These are phyloP conservation scores for Parauchenoglanis punctatus DNA, from an alignment of 2,797 vertebrate genomes.

Conservation along the genomic window DNA sequence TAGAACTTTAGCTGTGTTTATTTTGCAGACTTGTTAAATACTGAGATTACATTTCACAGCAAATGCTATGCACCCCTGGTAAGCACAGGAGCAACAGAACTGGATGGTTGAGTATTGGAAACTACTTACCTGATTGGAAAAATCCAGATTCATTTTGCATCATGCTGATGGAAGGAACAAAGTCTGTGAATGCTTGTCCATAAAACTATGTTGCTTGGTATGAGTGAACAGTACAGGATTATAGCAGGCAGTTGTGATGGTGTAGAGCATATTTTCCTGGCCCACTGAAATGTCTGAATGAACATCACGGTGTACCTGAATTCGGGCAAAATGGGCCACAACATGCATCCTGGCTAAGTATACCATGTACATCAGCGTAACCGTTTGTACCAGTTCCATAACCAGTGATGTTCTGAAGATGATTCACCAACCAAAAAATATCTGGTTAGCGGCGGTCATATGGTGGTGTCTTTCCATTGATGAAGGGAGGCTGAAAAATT, in stretches of 20 bases:
- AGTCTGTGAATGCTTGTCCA: background rate
- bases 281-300: background rate
- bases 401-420: background rate
- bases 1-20: background rate
- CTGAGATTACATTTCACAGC: background rate
- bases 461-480: background rate
- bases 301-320: background rate
- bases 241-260: background rate
- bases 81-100: background rate
- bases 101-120: background rate
- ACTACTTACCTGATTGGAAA: background rate
- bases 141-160: background rate
- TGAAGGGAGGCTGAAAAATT: background rate
- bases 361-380: background rate
- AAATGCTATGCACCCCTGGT: background rate
- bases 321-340: background rate
- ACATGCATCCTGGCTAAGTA: background rate
- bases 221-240: background rate
- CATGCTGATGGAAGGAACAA: background rate
- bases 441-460: background rate
- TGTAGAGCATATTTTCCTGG: background rate
- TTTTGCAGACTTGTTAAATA: background rate
- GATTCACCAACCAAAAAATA: background rate
- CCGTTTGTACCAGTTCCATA: background rate
- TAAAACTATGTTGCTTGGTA: background rate